Conservation (phyloP, 2,888 invertebrate genomes). For the Scaptomyza flava region DNA sequence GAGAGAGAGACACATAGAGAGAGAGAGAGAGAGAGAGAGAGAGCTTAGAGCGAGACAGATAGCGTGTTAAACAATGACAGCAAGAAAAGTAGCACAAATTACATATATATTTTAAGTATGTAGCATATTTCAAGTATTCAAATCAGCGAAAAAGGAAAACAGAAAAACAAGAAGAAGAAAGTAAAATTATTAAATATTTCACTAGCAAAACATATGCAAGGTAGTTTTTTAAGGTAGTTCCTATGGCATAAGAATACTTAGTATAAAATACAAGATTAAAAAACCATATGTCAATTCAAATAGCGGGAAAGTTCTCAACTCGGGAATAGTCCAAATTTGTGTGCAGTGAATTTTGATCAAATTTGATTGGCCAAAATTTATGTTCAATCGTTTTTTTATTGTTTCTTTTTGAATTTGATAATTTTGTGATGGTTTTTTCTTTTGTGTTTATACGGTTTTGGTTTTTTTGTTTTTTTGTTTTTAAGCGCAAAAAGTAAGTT, state of each 20-base stretch:
- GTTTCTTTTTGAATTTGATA: constrained; percentile 30
- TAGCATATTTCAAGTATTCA: constrained; percentile 23
- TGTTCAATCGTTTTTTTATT: not conserved
- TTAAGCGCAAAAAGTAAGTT: constrained; percentile 48
- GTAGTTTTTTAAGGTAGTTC: constrained; percentile 10
- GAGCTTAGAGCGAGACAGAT: constrained; percentile 36
- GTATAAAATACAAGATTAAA: constrained; percentile 17
- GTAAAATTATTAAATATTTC: constrained; percentile 32
- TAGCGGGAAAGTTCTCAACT: constrained; percentile 27
- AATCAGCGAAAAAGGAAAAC: constrained; percentile 6
- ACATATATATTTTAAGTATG: constrained; percentile 29
- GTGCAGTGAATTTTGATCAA: constrained; percentile 48
- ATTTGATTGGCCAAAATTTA: constrained; percentile 13
- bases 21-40: constrained; percentile 9
- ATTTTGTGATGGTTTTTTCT: constrained; percentile 29
- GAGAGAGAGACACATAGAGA: constrained; percentile 31
- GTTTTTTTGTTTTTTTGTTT: constrained; percentile 32
- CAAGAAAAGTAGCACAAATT: constrained; percentile 52
- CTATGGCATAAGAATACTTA: constrained; percentile 20
- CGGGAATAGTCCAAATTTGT: constrained; percentile 59
- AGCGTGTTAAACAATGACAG: constrained; percentile 52
- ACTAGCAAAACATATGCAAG: constrained; percentile 51
- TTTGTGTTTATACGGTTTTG: constrained; percentile 25
- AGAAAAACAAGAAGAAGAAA: constrained; percentile 17
- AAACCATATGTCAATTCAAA: constrained; percentile 25